These are phyloP conservation scores for Steromphala cineraria DNA, from an alignment of 2,888 invertebrate genomes.

Conservation along the genomic window DNA sequence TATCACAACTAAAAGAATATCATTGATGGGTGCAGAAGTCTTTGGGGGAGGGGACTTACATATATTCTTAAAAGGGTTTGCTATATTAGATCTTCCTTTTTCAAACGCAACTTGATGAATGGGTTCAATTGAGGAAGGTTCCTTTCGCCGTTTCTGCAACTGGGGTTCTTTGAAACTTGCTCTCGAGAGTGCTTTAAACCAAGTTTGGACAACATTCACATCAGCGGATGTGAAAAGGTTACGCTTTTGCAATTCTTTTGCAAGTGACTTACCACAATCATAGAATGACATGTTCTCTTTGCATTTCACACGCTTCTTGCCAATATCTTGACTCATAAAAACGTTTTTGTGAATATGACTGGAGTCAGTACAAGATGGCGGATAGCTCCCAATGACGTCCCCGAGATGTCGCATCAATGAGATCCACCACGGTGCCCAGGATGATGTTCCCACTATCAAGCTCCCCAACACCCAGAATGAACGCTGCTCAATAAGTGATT, in stretches of 20 bases:
- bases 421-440: neutral
- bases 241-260: neutral
- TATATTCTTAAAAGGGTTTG: neutral
- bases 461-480: neutral
- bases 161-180: neutral
- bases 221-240: neutral
- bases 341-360: neutral
- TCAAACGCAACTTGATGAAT: neutral
- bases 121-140: no score
- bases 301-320: neutral
- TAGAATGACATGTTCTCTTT: neutral
- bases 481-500: neutral
- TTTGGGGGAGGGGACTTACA: neutral
- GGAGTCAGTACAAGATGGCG: neutral
- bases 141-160: no score
- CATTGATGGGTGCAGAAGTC: neutral
- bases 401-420: neutral
- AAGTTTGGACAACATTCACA: neutral
- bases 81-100: neutral
- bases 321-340: no score
- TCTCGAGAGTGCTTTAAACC: neutral
- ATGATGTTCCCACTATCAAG: neutral
- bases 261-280: neutral
- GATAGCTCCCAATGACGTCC: neutral
- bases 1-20: slow-evolving; percentile 3